Evolutionary conservation across 2,888 invertebrate genomes (phyloP).

Genomic region (Drosophila infuscata): DNA sequence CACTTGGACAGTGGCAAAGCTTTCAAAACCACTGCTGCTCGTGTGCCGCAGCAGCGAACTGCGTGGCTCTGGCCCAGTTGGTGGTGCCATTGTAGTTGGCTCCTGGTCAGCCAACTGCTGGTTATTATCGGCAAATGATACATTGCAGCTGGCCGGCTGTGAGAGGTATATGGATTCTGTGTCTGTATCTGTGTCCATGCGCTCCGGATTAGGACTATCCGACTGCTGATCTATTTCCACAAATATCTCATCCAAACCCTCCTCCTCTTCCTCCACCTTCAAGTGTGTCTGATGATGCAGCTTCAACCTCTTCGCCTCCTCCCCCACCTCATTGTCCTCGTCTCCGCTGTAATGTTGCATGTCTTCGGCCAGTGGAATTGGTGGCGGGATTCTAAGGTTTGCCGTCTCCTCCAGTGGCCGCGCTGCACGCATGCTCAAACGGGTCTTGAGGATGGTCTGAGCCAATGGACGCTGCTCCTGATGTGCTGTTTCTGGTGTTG

Average conservation of each 20-base stretch:
- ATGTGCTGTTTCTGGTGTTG: not conserved
- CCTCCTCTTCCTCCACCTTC: constrained; percentile 9
- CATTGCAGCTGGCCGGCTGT: constrained; percentile 63
- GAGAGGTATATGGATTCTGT: constrained; percentile 68
- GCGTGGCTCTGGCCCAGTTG: constrained; percentile 70
- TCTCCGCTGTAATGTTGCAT: constrained; percentile 9
- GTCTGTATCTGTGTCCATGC: constrained; percentile 40
- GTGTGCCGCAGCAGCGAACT: constrained; percentile 50
- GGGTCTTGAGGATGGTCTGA: constrained; percentile 33
- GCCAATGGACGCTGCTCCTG: not conserved
- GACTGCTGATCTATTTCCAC: constrained; percentile 51
- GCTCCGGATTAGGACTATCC: constrained; percentile 24
- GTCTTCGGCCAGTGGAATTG: constrained; percentile 33
- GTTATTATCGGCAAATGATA: constrained; percentile 35
- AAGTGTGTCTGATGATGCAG: not conserved
- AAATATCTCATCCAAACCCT: constrained; percentile 60
- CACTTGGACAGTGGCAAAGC: constrained; percentile 42
- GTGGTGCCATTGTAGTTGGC: constrained; percentile 22
- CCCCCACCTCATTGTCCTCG: not conserved
- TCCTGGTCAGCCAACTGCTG: not conserved
- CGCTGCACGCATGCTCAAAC: not conserved
- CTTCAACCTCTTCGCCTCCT: not conserved
- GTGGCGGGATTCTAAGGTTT: constrained; percentile 37
- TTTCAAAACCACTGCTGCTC: constrained; percentile 65
- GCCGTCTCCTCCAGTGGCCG: not conserved